Percentiles rank a stretch among this genome's conserved stretches.
Evolutionary conservation across 1,140 invertebrate genomes (phyloP).

Genomic region (Drosophila orena): DNA sequence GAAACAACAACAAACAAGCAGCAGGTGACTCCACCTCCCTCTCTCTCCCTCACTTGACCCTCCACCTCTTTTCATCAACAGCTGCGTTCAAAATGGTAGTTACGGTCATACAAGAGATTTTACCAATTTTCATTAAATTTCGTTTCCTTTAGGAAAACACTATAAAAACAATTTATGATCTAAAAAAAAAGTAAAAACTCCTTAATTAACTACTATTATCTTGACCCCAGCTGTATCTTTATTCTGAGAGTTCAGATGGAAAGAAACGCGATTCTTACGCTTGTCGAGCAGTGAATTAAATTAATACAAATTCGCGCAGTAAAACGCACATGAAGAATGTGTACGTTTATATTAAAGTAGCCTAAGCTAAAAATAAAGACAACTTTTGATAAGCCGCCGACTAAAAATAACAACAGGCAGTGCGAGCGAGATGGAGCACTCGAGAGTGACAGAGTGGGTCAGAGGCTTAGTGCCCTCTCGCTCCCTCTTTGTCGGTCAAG

Average conservation of each 20-base stretch:
- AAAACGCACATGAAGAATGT: constrained; percentile 46
- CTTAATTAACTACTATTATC: neutral
- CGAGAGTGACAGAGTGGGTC: constrained; percentile 44
- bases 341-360: constrained; percentile 59
- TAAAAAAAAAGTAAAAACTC: too few relatives aligned
- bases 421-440: neutral
- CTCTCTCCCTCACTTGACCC: neutral
- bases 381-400: constrained; percentile 67
- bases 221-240: neutral
- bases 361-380: constrained; percentile 64
- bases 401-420: constrained; percentile 51
- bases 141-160: neutral
- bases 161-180: too few relatives aligned
- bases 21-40: constrained; percentile 31
- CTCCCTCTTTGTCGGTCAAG: constrained; percentile 34
- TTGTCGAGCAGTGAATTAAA: constrained; percentile 65
- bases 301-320: constrained; percentile 72
- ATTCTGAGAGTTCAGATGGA: constrained; percentile 7
- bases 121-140: neutral
- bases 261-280: constrained; percentile 38
- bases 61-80: neutral
- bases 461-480: constrained; percentile 32
- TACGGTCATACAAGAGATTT: too few relatives aligned
- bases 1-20: constrained; percentile 35
- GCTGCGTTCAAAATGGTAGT: neutral